phyloP scores from a whole-genome alignment of 2,113 vertebrate species.

The Phalacrocorax carbo region DNA sequence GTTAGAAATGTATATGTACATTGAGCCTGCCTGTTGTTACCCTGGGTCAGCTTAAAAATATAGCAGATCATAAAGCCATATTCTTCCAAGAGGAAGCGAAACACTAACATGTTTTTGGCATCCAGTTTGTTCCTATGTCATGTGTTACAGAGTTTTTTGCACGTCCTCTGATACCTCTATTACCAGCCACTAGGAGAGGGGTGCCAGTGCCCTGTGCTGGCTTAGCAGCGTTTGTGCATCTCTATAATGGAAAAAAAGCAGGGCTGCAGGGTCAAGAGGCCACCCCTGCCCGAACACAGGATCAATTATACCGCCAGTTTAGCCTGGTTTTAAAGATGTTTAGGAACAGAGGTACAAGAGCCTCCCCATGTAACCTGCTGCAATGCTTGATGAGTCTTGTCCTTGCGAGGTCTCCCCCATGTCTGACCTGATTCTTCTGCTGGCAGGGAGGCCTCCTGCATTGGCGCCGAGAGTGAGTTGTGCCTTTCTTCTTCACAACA shows the following conservation, averaged over 20 bases:
- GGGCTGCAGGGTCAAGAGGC: not conserved
- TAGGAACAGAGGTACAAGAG: not conserved
- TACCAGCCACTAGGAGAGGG: not conserved
- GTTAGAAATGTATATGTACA: not conserved
- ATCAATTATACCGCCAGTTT: not conserved
- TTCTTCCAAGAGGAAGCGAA: not conserved
- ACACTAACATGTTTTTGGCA: not conserved
- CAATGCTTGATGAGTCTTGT: not conserved
- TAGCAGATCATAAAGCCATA: not conserved
- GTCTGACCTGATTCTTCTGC: rapidly evolving
- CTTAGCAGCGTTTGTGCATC: not conserved
- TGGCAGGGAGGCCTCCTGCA: not conserved
- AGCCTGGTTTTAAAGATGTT: not conserved
- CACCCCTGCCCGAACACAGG: not conserved
- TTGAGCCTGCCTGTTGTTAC: not conserved
- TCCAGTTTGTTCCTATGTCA: not conserved
- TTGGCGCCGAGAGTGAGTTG: rapidly evolving
- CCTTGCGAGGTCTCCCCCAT: not conserved
- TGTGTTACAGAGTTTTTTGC: not conserved
- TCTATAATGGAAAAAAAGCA: not conserved
- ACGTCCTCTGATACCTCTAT: not conserved
- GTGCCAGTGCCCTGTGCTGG: rapidly evolving
- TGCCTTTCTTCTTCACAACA: not conserved
- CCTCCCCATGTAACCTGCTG: not conserved
- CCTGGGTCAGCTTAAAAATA: not conserved